Evolutionary conservation across 1,140 invertebrate species (phyloP), one percentile per base, ranked within the genome.

Genomic region (Luehdorfia chinensis): DNA sequence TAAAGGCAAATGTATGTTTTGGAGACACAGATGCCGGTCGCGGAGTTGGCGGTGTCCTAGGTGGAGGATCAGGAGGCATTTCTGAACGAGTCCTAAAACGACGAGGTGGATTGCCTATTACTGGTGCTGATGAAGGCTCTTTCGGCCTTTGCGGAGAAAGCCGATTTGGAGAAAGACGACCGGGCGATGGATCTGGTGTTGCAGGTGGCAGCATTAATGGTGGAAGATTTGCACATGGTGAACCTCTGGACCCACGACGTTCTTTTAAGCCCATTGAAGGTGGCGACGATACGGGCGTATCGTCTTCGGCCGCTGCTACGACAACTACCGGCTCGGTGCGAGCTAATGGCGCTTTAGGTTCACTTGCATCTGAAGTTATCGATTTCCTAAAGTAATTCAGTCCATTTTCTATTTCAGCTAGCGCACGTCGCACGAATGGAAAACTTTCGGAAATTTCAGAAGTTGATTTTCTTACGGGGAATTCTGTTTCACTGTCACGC

Each of bases 1-100:
- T 91, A 70, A 92, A 92, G 7, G 91, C 90, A 60, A 92, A 92
- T 1, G 91, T 91, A 59, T 92, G 91, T 49, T 91, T 91, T 23
- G 91, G 91, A 7, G 91, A 92, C 5, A 90, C 90, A 15, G 90
- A 91, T 16, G 90, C 89, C 5, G 90, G 89, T 0, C 90, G 79
- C 11, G 90, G 77, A n/a, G 89, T 88, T 6, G 89, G 89, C 1
- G 89, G 88, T 1, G 88, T 87, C 15, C 77, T 66, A 0, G 74
- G 74, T 0, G 78, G 77, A 4, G 76, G 75, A 11, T 84, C 75
- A 4, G 75, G 74, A n/a, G 67, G 80, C 70, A 81, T 78, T 56
- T 85, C 81, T 4, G 80, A 84, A 30, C 76, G 64, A 0, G 83
- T 86, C 15, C 83, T 59, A 3, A 75, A 64, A 19, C 84, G 68